These are phyloP conservation scores for Eublepharis macularius DNA, from an alignment of 2,113 vertebrate genomes.

Conservation along the genomic window DNA sequence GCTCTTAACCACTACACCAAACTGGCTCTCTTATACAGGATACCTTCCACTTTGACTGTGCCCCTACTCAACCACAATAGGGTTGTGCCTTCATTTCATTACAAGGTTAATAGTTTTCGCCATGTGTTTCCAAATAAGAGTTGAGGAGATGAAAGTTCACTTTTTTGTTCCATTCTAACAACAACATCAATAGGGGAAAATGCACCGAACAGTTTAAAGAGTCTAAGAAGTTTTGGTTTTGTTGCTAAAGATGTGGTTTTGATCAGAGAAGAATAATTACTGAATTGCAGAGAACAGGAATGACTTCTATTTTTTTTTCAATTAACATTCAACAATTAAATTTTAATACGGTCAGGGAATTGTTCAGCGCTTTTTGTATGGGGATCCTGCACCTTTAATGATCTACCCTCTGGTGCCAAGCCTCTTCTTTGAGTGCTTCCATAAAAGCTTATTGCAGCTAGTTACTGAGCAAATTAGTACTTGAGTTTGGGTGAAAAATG, in stretches of 20 bases:
- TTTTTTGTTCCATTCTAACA: neutral
- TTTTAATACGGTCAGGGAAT: slow-evolving; percentile 86
- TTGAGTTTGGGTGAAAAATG: slow-evolving; percentile 86
- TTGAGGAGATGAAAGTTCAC: neutral
- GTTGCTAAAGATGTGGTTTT: slow-evolving; percentile 56
- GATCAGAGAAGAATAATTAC: slow-evolving; percentile 77
- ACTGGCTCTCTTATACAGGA: too few relatives aligned
- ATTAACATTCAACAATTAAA: slow-evolving; percentile 85
- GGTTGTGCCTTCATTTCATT: neutral
- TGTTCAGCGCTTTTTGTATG: slow-evolving; percentile 81
- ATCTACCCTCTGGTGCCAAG: slow-evolving; percentile 83
- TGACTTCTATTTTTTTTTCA: slow-evolving; percentile 78
- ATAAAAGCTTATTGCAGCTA: slow-evolving; percentile 86
- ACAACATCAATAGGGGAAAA: neutral
- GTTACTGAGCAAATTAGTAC: slow-evolving; percentile 85
- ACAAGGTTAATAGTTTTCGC: neutral
- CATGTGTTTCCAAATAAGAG: neutral
- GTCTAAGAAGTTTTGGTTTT: slow-evolving; percentile 43
- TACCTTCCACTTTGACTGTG: neutral
- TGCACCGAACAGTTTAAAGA: neutral
- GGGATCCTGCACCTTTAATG: slow-evolving; percentile 83
- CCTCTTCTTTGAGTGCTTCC: slow-evolving; percentile 80
- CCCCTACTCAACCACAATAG: neutral
- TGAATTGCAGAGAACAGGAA: slow-evolving; percentile 72
- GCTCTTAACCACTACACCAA: too few relatives aligned